Evolutionary conservation across 2,888 invertebrate species (phyloP).

Genomic region (Limnephilus lunatus): DNA sequence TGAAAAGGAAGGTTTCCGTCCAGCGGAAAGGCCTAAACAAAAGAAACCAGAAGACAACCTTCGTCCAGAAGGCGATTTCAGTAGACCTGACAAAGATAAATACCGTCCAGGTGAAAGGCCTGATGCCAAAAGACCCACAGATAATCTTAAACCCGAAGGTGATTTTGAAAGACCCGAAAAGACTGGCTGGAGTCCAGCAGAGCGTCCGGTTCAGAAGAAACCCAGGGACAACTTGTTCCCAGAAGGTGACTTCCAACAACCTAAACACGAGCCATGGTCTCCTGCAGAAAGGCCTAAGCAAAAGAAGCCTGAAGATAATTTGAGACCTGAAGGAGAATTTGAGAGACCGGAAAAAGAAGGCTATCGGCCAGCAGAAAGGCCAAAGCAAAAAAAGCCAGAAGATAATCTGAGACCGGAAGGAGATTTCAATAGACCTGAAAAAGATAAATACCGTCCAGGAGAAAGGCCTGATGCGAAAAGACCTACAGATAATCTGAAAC

Average conservation of each 20-base stretch:
- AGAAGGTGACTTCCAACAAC: slow-evolving; percentile 74
- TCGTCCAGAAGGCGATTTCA: slow-evolving; percentile 77
- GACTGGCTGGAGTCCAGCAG: slow-evolving; percentile 70
- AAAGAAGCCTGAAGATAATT: slow-evolving; percentile 70
- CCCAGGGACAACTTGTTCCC: slow-evolving; percentile 73
- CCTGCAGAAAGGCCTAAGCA: slow-evolving; percentile 68
- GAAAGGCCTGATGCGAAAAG: too few relatives aligned
- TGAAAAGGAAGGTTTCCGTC: slow-evolving; percentile 68
- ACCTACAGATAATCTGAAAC: too few relatives aligned
- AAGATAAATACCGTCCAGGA: too few relatives aligned
- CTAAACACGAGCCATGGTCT: slow-evolving; percentile 68
- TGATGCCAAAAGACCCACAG: slow-evolving; percentile 71
- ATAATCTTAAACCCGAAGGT: slow-evolving; percentile 76
- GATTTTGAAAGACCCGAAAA: slow-evolving; percentile 71
- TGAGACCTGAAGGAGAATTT: slow-evolving; percentile 41
- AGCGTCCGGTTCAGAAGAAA: slow-evolving; percentile 70
- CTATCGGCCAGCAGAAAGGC: too few relatives aligned
- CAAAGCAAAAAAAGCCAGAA: too few relatives aligned
- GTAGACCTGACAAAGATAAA: slow-evolving; percentile 68
- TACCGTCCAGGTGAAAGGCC: slow-evolving; percentile 71
- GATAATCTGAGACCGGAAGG: too few relatives aligned
- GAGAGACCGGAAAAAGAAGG: too few relatives aligned
- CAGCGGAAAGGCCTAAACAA: slow-evolving; percentile 70
- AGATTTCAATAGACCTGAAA: too few relatives aligned
- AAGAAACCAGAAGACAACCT: slow-evolving; percentile 77